A percentile compares a stretch with the other conserved stretches of the same genome.
phyloP scores from a whole-genome alignment of 2,888 invertebrate species.

The Meganola albula region DNA sequence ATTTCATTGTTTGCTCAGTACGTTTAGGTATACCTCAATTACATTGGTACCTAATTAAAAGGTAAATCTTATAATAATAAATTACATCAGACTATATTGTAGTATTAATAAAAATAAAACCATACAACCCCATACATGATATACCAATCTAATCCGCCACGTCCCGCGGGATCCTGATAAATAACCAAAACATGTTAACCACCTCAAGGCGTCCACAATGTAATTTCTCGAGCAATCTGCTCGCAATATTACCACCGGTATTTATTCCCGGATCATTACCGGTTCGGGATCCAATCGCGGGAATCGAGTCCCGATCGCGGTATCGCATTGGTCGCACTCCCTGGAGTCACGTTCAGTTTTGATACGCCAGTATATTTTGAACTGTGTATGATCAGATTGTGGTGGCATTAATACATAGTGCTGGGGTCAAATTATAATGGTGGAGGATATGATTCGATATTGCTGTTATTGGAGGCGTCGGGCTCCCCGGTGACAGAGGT shows the following conservation, averaged over 20 bases:
- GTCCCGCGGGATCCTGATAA: conserved; percentile 15
- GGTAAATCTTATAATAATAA: too few species aligned
- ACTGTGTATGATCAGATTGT: conserved; percentile 8
- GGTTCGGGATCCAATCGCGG: conserved; percentile 53
- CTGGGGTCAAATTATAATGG: conserved; percentile 20
- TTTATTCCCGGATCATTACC: conserved; percentile 63
- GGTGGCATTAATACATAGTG: conserved; percentile 13
- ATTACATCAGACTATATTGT: too few species aligned
- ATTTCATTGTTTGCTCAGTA: too few species aligned
- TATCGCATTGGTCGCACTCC: conserved; percentile 57
- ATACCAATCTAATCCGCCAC: too few species aligned
- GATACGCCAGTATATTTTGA: conserved; percentile 34
- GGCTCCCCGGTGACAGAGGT: conserved; percentile 47
- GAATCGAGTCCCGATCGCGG: conserved; percentile 17
- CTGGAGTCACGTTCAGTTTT: conserved; percentile 46
- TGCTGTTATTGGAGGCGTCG: conserved; percentile 55
- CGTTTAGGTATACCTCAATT: too few species aligned
- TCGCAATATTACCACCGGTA: conserved; percentile 50
- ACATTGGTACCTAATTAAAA: too few species aligned
- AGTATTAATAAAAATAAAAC: too few species aligned
- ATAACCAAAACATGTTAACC: conserved; percentile 45
- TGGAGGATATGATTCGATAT: conserved; percentile 52
- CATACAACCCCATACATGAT: too few species aligned
- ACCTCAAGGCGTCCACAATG: conserved; percentile 36
- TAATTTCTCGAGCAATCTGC: conserved; percentile 51